Evolutionary conservation across 2,888 invertebrate genomes (phyloP).

Genomic region (Lacanobia oleracea): DNA sequence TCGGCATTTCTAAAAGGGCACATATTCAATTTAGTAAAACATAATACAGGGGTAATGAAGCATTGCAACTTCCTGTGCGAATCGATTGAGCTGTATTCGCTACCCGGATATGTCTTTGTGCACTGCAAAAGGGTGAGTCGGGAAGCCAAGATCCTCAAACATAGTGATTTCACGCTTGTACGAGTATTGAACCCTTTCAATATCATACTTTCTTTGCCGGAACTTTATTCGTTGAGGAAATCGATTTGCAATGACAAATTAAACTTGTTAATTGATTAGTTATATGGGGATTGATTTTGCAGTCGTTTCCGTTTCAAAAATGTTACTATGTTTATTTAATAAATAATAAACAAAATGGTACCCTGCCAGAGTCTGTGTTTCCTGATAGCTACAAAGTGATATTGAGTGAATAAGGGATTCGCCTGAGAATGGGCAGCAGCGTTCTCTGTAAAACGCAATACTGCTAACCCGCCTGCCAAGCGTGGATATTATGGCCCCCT

Average conservation of each 20-base stretch:
- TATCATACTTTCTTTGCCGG: conserved; percentile 50
- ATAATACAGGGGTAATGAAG: conserved; percentile 84
- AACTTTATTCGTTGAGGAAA: conserved; percentile 62
- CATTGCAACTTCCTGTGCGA: conserved; percentile 84
- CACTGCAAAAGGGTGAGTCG: conserved; percentile 84
- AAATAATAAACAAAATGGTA: too few species aligned
- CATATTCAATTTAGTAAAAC: conserved; percentile 74
- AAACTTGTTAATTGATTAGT: conserved; percentile 47
- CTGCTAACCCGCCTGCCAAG: too few species aligned
- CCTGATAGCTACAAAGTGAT: too few species aligned
- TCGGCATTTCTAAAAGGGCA: conserved; percentile 80
- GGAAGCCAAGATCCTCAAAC: conserved; percentile 64
- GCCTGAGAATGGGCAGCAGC: too few species aligned
- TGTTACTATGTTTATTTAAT: too few species aligned
- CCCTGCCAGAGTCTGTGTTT: too few species aligned
- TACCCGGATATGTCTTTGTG: conserved; percentile 87
- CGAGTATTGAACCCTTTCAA: conserved; percentile 58
- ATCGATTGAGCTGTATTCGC: conserved; percentile 82
- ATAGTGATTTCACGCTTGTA: conserved; percentile 75
- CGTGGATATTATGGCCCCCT: too few species aligned
- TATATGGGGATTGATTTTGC: neutral
- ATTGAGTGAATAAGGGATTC: too few species aligned
- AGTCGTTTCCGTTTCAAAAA: conserved; percentile 23
- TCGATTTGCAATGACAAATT: conserved; percentile 61
- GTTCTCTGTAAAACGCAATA: too few species aligned